phyloP scores from a whole-genome alignment of 2,888 invertebrate genomes.

The Machimus rusticus region DNA sequence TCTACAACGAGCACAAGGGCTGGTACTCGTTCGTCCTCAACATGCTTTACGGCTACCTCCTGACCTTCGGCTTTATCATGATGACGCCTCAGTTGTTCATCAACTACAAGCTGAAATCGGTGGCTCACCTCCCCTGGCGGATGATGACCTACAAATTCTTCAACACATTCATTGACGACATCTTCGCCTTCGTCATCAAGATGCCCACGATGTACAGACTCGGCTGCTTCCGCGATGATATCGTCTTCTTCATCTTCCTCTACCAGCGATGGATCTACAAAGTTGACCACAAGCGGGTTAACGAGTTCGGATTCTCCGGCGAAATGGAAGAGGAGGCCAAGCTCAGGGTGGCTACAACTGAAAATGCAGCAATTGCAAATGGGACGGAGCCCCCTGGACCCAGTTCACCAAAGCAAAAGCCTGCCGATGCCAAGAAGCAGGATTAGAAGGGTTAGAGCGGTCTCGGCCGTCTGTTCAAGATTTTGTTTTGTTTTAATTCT shows the following conservation, averaged over 20 bases:
- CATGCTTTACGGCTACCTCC: slow-evolving; percentile 96
- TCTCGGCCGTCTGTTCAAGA: not conserved
- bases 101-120: slow-evolving; percentile 98
- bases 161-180: slow-evolving; percentile 99
- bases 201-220: slow-evolving; percentile 99
- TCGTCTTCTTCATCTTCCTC: slow-evolving; percentile 97
- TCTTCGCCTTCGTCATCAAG: slow-evolving; percentile 99
- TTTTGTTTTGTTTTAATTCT: not conserved
- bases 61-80: slow-evolving; percentile 99
- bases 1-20: slow-evolving; percentile 97
- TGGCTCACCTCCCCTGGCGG: slow-evolving; percentile 98
- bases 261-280: slow-evolving; percentile 99
- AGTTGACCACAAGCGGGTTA: slow-evolving; percentile 91
- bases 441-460: slow-evolving; percentile 53
- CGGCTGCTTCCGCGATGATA: slow-evolving; percentile 98
- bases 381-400: slow-evolving; percentile 25
- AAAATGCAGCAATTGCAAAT: not conserved
- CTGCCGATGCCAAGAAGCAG: slow-evolving; percentile 58
- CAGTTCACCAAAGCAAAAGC: slow-evolving; percentile 50
- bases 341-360: slow-evolving; percentile 22
- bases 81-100: slow-evolving; percentile 99
- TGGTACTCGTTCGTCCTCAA: slow-evolving; percentile 98
- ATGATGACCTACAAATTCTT: slow-evolving; percentile 99
- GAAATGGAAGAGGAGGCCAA: slow-evolving; percentile 78
- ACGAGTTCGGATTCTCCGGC: slow-evolving; percentile 98